Evolutionary conservation across 2,113 vertebrate genomes (phyloP).

Genomic region (Lynx canadensis): DNA sequence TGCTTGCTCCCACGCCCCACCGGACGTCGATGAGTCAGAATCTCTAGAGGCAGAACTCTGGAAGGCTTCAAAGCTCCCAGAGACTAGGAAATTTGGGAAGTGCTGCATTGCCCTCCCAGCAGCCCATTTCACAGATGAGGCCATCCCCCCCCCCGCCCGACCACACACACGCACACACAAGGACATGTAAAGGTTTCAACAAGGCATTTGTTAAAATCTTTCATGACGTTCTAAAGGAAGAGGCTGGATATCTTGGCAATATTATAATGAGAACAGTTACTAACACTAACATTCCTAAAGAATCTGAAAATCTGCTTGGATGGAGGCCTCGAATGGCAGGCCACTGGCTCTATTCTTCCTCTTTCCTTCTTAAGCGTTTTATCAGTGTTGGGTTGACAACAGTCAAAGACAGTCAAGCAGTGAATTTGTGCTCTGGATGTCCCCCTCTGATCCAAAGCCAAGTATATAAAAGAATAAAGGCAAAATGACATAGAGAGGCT

Average conservation of each 20-base stretch:
- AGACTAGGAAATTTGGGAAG: neutral
- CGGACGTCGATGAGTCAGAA: rapidly evolving
- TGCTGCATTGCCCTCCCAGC: rapidly evolving
- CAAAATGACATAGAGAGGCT: neutral
- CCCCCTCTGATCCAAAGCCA: neutral
- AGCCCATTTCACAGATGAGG: neutral
- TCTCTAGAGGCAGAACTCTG: rapidly evolving
- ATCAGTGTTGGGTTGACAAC: neutral
- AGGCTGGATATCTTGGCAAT: neutral
- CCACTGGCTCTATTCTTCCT: neutral
- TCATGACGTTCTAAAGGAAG: neutral
- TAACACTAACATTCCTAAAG: too few species aligned
- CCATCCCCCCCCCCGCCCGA: neutral
- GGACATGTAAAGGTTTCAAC: neutral
- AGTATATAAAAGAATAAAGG: neutral
- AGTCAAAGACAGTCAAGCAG: neutral
- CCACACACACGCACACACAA: neutral
- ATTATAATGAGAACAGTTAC: neutral
- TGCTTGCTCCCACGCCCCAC: rapidly evolving
- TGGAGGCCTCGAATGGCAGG: rapidly evolving
- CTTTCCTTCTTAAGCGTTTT: neutral
- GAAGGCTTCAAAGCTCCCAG: too few species aligned
- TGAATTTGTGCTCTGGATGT: neutral
- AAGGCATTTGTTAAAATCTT: neutral
- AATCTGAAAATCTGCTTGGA: neutral